phyloP scores from a whole-genome alignment of 2,797 vertebrate genomes.

The Crossoptilon crossoptilon region DNA sequence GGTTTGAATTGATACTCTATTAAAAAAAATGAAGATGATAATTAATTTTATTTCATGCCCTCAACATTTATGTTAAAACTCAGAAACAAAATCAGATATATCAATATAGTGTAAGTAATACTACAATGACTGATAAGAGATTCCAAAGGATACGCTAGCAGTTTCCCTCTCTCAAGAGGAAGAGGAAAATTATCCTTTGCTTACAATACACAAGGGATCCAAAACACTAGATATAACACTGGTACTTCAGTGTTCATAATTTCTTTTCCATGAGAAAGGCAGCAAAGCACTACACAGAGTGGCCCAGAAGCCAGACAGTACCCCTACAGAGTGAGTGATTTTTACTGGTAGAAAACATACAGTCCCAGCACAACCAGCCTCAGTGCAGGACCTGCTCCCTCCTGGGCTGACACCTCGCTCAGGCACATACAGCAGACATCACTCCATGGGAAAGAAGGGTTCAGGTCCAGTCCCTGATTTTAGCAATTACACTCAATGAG shows the following conservation, averaged over 20 bases:
- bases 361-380: not conserved
- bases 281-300: not conserved
- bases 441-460: not conserved
- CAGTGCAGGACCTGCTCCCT: not conserved
- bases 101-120: not conserved
- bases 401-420: accelerated
- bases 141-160: not conserved
- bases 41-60: not conserved
- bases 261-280: not conserved
- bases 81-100: not conserved
- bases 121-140: not conserved
- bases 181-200: not conserved
- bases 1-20: conserved; percentile 71
- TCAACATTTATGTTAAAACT: not conserved
- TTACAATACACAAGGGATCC: not conserved
- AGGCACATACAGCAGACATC: not conserved
- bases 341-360: not conserved
- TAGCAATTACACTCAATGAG: not conserved
- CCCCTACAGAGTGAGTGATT: not conserved
- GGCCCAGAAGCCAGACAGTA: not conserved
- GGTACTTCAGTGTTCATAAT: not conserved
- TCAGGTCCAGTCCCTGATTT: not conserved
- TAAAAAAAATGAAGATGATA: not conserved
- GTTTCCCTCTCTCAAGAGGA: not conserved
- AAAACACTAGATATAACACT: not conserved